Evolutionary conservation across 2,888 invertebrate species (phyloP), one percentile per base, ranked within the genome.

Genomic region (Eudemis profundana): DNA sequence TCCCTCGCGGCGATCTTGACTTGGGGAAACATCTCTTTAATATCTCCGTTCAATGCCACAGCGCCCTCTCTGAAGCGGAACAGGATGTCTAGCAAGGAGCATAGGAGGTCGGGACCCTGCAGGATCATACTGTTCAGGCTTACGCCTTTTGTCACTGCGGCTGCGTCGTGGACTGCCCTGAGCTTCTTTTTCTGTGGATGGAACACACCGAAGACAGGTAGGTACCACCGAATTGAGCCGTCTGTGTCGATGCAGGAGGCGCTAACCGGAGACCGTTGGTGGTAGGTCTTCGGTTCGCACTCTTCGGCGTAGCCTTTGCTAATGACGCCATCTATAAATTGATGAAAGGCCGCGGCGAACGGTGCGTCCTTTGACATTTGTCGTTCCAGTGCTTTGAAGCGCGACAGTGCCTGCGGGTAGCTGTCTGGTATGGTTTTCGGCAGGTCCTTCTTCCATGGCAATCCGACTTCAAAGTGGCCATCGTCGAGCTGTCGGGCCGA

Each of bases 221-320:
- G 15, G 17, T 33, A 50, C 49, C 49, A 29, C 3, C 10, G 33
- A 10, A 29, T 14, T 3, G 38, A 38, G n/a, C 38, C 38, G 14
- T 38, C 38, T 14, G 14, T n/a, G 14, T 38, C 14, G 38, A 14
- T 38, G 38, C n/a, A n/a, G n/a, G n/a, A n/a, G n/a, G n/a, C n/a
- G n/a, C n/a, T n/a, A n/a, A n/a, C n/a, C n/a, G n/a, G 14, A n/a
- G 38, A 2, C 1, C 38, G 38, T 2, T 38, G 38, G 5, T 38
- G 38, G n/a, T 27, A 50, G 3, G 49, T 29, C 1, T 29, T 10
- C 0, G 29, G 29, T 3, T 29, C 49, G 12, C 50, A 50, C n/a
- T 50, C 50, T 36, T 50, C 50, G 10, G 50, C 33, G 12, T 50
- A 33, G 15, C 50, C 29, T 15, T 50, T 50, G 15, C 10, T 15